These are phyloP conservation scores for Daboia siamensis DNA, from an alignment of 2,113 vertebrate genomes.

Conservation along the genomic window DNA sequence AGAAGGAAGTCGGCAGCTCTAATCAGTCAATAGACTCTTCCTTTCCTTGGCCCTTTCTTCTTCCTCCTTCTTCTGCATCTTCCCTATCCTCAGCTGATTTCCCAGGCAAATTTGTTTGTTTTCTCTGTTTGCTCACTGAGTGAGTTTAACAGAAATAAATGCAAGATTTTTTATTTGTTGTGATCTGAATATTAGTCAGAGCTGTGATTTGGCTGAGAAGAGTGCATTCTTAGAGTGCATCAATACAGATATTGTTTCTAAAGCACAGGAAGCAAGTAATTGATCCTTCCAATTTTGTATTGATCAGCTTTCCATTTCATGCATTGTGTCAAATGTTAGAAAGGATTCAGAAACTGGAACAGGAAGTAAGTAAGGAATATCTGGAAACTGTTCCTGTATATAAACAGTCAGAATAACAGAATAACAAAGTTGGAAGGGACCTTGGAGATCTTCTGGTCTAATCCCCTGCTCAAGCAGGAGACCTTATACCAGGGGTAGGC, in stretches of 20 bases:
- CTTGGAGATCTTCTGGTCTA: too few relatives aligned
- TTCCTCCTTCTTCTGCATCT: not conserved
- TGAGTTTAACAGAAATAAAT: not conserved
- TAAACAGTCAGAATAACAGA: not conserved
- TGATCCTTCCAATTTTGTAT: not conserved
- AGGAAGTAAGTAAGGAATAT: not conserved
- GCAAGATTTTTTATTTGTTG: not conserved
- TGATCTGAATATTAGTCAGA: not conserved
- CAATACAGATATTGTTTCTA: not conserved
- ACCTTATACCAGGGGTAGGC: too few relatives aligned
- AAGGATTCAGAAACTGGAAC: not conserved
- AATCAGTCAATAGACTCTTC: not conserved
- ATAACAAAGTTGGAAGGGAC: too few relatives aligned
- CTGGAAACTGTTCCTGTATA: not conserved
- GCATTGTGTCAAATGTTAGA: not conserved
- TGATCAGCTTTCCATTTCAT: not conserved
- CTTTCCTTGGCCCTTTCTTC: not conserved
- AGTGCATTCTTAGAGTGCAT: not conserved
- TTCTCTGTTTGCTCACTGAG: not conserved
- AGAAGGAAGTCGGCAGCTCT: not conserved
- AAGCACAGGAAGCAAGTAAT: not conserved
- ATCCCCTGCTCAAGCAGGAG: too few relatives aligned
- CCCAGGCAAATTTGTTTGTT: not conserved
- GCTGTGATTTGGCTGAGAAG: not conserved
- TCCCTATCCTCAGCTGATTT: not conserved